Percentiles rank a stretch among this genome's conserved stretches.
These are phyloP conservation scores for Eupristina koningsbergeri DNA, from an alignment of 1,140 invertebrate species.

Conservation along the genomic window DNA sequence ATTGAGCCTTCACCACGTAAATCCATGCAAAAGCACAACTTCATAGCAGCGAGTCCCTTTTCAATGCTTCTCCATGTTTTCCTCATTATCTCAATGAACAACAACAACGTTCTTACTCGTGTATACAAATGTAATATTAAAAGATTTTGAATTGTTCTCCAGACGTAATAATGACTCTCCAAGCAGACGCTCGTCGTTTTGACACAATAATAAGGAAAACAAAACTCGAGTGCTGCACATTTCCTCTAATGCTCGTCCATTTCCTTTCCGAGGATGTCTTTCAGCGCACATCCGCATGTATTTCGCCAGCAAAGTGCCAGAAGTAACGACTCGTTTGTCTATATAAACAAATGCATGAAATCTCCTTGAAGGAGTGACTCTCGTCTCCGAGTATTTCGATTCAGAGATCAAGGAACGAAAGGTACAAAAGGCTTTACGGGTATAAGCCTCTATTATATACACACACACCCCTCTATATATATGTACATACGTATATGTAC, in stretches of 20 bases:
- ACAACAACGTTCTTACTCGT: not conserved
- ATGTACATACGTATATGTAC: no score
- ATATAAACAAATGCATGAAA: constrained; percentile 28
- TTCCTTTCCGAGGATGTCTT: not conserved
- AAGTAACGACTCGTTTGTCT: not conserved
- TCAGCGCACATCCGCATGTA: not conserved
- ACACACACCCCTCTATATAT: no score
- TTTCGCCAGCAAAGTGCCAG: not conserved
- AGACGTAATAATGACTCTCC: not conserved
- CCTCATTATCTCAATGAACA: not conserved
- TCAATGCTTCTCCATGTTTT: not conserved
- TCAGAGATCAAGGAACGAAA: constrained; percentile 6
- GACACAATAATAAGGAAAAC: not conserved
- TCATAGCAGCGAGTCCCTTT: not conserved
- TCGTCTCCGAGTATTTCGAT: constrained; percentile 4
- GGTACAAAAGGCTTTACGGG: constrained; percentile 40
- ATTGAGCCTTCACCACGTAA: no score
- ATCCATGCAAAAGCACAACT: no score
- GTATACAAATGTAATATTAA: not conserved
- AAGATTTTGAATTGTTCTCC: not conserved
- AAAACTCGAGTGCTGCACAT: not conserved
- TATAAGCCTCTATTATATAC: no score
- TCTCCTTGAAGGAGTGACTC: constrained; percentile 15
- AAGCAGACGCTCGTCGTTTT: not conserved
- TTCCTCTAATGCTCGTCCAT: not conserved